These are phyloP conservation scores for Platanista minor DNA, from an alignment of 2,113 vertebrate species.

Conservation along the genomic window DNA sequence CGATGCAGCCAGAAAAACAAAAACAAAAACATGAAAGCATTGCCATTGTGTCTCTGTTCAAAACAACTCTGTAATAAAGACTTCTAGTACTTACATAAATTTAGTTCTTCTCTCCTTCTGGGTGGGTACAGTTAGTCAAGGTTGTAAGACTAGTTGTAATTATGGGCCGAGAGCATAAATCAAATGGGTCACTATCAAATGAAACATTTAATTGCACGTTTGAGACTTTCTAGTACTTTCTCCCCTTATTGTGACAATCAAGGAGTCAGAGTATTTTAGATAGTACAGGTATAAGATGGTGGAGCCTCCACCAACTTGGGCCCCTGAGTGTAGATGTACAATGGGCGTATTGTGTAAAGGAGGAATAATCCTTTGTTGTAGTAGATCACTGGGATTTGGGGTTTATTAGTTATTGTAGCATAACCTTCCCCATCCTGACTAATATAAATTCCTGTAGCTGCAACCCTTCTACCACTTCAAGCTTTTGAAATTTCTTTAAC, in stretches of 20 bases:
- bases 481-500: neutral
- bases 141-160: neutral
- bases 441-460: neutral
- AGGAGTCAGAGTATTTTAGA: neutral
- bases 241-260: neutral
- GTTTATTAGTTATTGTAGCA: neutral
- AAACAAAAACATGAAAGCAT: neutral
- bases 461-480: neutral
- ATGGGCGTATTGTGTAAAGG: neutral
- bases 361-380: neutral
- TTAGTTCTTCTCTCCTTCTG: constrained; percentile 6
- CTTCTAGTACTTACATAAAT: neutral
- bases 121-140: neutral
- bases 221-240: neutral
- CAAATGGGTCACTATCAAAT: neutral
- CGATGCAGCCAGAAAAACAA: too few species aligned
- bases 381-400: neutral
- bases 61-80: neutral
- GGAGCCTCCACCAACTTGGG: neutral
- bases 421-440: neutral
- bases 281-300: neutral
- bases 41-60: neutral
- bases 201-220: neutral
- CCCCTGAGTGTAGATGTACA: neutral
- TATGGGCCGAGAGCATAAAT: neutral